Evolutionary conservation across 2,113 vertebrate genomes (phyloP).

Genomic region (Gasterosteus aculeatus): DNA sequence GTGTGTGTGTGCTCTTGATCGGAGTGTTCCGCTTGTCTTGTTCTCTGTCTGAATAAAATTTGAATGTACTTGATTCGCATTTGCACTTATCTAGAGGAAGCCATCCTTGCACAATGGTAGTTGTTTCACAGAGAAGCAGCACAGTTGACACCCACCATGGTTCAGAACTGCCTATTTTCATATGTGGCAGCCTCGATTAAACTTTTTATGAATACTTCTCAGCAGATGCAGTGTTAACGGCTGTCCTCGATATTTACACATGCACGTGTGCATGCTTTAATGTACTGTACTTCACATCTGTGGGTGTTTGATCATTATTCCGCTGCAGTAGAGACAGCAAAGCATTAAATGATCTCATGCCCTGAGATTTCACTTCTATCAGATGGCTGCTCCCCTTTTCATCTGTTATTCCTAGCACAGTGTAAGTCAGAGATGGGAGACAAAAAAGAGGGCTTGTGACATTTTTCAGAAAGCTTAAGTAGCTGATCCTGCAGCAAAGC

Average conservation of each 20-base stretch:
- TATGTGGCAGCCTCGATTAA: not conserved
- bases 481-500: not conserved
- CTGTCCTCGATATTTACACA: not conserved
- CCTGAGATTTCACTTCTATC: slow-evolving; percentile 43
- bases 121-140: not conserved
- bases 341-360: slow-evolving; percentile 7
- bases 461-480: not conserved
- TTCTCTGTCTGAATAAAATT: slow-evolving; percentile 29
- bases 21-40: not conserved
- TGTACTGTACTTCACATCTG: not conserved
- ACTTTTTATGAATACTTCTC: not conserved
- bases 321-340: slow-evolving; percentile 11
- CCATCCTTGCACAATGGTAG: slow-evolving; percentile 7
- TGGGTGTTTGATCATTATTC: slow-evolving; percentile 31
- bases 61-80: slow-evolving; percentile 36
- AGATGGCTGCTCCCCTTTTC: slow-evolving; percentile 46
- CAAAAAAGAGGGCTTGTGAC: slow-evolving; percentile 3
- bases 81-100: slow-evolving; percentile 31
- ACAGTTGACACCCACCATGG: not conserved
- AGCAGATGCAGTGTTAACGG: slow-evolving; percentile 6
- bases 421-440: slow-evolving; percentile 9
- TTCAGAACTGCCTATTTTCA: not conserved
- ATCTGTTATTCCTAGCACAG: slow-evolving; percentile 47
- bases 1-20: not conserved
- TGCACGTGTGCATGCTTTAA: slow-evolving; percentile 10